Conservation (phyloP, 2,888 invertebrate genomes). For the Podabrus alpinus region DNA sequence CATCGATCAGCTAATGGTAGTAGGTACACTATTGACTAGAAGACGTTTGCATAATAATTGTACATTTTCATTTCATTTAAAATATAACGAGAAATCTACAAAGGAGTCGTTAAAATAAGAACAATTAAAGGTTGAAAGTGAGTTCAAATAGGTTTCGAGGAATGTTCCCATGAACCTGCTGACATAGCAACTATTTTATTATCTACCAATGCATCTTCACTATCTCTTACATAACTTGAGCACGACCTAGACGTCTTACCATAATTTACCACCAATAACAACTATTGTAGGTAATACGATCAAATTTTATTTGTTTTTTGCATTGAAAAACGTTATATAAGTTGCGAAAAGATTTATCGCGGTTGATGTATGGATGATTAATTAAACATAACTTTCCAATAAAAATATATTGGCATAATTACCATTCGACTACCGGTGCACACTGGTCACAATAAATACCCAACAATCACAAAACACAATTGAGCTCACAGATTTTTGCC, state of each 20-base stretch:
- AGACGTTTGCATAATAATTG: constrained; percentile 12
- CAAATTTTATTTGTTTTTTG: background rate
- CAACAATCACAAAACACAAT: too few species aligned
- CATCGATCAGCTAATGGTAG: background rate
- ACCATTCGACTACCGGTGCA: background rate
- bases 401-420: background rate
- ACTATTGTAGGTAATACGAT: background rate
- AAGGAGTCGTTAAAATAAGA: constrained; percentile 22
- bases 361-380: background rate
- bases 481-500: background rate
- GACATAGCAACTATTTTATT: constrained; percentile 31
- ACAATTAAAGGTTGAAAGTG: constrained; percentile 26
- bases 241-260: constrained; percentile 33
- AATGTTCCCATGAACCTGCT: constrained; percentile 39
- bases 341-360: background rate
- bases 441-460: too few species aligned
- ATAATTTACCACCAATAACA: constrained; percentile 8
- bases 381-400: background rate
- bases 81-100: constrained; percentile 8
- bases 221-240: constrained; percentile 35
- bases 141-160: constrained; percentile 30
- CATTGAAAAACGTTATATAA: background rate
- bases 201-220: constrained; percentile 31
- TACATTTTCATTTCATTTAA: constrained; percentile 16
- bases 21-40: background rate